phyloP scores from a whole-genome alignment of 2,888 invertebrate genomes.

The Hecatera dysodea region DNA sequence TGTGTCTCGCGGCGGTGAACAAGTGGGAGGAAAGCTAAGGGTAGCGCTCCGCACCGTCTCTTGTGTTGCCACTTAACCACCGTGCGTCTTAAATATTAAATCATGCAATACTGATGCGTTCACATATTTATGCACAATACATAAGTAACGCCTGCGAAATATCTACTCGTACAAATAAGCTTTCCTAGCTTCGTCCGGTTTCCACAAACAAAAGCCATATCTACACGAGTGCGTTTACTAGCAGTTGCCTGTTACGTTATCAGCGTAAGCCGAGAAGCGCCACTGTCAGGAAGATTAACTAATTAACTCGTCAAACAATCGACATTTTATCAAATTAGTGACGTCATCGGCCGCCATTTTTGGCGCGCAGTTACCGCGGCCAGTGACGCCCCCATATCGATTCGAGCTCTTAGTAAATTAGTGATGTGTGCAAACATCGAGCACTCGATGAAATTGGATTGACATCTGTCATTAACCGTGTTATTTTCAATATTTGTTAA shows the following conservation, averaged over 20 bases:
- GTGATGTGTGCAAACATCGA: constrained; percentile 76
- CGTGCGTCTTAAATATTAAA: too few species aligned
- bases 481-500: constrained; percentile 51
- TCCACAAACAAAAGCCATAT: constrained; percentile 20
- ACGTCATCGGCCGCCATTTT: constrained; percentile 65
- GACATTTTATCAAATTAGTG: constrained; percentile 69
- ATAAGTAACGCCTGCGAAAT: too few species aligned
- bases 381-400: constrained; percentile 69
- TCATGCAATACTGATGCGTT: too few species aligned
- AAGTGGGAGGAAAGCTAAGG: too few species aligned
- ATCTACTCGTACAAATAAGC: neutral
- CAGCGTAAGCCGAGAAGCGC: constrained; percentile 58
- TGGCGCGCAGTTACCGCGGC: constrained; percentile 59
- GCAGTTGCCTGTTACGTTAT: constrained; percentile 44
- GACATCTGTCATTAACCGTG: constrained; percentile 72
- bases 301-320: constrained; percentile 70
- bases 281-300: constrained; percentile 68
- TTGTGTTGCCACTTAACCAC: too few species aligned
- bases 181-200: constrained; percentile 22
- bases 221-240: constrained; percentile 33
- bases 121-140: too few species aligned
- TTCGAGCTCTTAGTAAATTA: constrained; percentile 81
- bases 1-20: too few species aligned
- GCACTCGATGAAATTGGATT: constrained; percentile 79
- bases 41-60: too few species aligned